Conservation (phyloP, 2,113 vertebrate species). For the Entelurus aequoreus region DNA sequence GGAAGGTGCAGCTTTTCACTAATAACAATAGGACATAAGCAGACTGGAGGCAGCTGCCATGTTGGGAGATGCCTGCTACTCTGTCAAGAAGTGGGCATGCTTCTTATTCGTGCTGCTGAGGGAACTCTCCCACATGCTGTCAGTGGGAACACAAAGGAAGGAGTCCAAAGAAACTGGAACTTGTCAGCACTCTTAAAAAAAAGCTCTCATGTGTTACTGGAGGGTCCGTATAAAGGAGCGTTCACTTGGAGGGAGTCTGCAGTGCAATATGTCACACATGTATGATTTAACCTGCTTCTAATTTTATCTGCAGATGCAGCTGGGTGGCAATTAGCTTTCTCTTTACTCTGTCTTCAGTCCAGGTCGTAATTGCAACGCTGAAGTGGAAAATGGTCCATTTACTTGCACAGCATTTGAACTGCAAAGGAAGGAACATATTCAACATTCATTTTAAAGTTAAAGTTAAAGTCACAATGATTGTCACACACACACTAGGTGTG, state of each 20-base stretch:
- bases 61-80: slow-evolving; percentile 37
- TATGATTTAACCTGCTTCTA: slow-evolving; percentile 6
- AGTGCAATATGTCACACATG: not conserved
- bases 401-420: no score
- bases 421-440: no score
- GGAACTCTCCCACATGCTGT: slow-evolving; percentile 53
- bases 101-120: slow-evolving; percentile 50
- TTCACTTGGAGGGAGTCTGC: slow-evolving; percentile 11
- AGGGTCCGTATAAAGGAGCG: slow-evolving; percentile 1
- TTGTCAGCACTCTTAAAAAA: slow-evolving; percentile 8
- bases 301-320: not conserved
- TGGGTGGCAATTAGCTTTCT: not conserved
- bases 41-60: slow-evolving; percentile 13
- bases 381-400: no score
- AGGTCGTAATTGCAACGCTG: no score
- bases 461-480: no score
- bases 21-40: slow-evolving; percentile 21
- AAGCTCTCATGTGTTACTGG: slow-evolving; percentile 1
- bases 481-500: no score
- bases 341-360: not conserved
- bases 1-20: not conserved
- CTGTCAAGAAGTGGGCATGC: slow-evolving; percentile 43
- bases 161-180: slow-evolving; percentile 28
- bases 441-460: no score
- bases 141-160: slow-evolving; percentile 52